Evolutionary conservation across 1,140 invertebrate genomes (phyloP), one percentile per base, ranked within the genome.

Genomic region (Scylla paramamosain): DNA sequence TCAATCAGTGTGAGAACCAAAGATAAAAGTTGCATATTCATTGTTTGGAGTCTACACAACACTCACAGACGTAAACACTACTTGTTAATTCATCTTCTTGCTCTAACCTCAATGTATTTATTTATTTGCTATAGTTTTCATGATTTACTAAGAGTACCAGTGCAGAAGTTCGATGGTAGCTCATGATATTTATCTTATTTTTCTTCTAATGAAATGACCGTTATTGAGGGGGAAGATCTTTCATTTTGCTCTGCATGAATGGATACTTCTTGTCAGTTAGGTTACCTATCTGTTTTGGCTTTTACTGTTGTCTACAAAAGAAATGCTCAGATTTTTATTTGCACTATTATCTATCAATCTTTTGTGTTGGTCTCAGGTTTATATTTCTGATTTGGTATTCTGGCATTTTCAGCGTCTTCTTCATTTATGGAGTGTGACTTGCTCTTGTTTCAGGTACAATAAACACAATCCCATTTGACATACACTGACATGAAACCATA

Each of bases 11-110:
- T 88, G 7, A 88, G 86, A 45, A 88, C 86, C 86, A 88, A 88
- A 88, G 86, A 88, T 88, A 88, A 39, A 88, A 88, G 86, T 88
- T 88, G 29, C 86, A 88, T n/a, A 45, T 88, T 88, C 32, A 88
- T 31, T 39, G 32, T 46, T 46, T 86, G 32, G 45, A 88, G 14
- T 32, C 10, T 32, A 31, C 4, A 39, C 28, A 31, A 46, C 10
- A 88, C 31, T 88, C 12, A 45, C 31, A 88, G n/a, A 32, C 86
- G 14, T 46, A 88, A 12, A 46, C 86, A 16, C 29, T 88, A 20
- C 28, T 46, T 88, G 28, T 29, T 88, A 29, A 45, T 45, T 88
- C 8, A 25, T 88, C 16, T 32, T 32, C 7, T 32, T 31, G 31
- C 86, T 20, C 86, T 88, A 46, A 46, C 45, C 25, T 28, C 31